Base-by-base conservation (phyloP, 2,797 vertebrate species). In the Enteromius anoplus region DNA sequence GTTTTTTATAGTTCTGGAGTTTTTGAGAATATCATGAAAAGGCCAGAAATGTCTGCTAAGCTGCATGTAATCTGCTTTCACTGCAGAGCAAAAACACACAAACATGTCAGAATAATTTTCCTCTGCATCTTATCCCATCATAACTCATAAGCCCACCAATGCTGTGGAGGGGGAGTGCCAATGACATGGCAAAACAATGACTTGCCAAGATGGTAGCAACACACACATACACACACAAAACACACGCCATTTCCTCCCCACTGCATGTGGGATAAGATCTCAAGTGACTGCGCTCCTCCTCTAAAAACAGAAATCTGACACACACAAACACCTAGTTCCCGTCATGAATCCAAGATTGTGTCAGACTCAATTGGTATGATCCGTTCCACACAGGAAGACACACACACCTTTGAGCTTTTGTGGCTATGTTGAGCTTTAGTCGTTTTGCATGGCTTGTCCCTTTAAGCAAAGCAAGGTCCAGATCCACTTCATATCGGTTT, bases 41-140 rank as follows among this genome's bases (percentile, higher is more conserved):
- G 70, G 85, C 60, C 69, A 68, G 51, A 72, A 73, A 51, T 81
- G 75, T 82, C 81, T 78, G 66, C 21, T 83, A 68, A 82, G 17
- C 37, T 58, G 23, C 26, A 72, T 78, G 78, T 71, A 77, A 76
- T 71, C 75, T 64, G 75, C 49, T 79, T 69, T 73, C 64, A 73
- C 40, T 55, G 79, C 45, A 71, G 37, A 75, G 81, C 29, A 75
- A 62, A 78, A 75, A 76, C 60, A 82, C 78, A 75, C 49, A 78
- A 79, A 80, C 64, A 80, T 80, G 85, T 83, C 85, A 86, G 53
- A 83, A 79, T 80, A 62, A 75, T 86, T 75, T 69, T 69, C 53
- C 65, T 58, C 19, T 55, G 64, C 77, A 76, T 78, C 83, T 62
- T 64, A 82, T 75, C 45, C 69, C 65, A 82, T 85, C 83, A 83